Evolutionary conservation across 2,113 vertebrate genomes (phyloP), one percentile per base, ranked within the genome.

Genomic region (Periophthalmodon schlosseri): DNA sequence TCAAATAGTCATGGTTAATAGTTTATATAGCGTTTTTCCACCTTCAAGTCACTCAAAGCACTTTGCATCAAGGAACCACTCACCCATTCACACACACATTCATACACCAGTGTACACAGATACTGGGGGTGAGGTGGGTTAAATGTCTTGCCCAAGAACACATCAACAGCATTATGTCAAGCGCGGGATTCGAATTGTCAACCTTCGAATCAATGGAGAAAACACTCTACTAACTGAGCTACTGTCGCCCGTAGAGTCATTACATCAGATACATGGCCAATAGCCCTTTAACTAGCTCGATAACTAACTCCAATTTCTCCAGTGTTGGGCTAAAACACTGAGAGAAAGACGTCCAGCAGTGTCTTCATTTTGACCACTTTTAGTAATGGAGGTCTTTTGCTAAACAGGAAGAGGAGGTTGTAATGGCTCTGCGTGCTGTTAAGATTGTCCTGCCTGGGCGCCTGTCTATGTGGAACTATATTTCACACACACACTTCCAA

Each of bases 351-450:
- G 73, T 76, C 36, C 67, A 57, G 73, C 79, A 10, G 76, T 52
- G 76, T 33, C 77, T 75, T 77, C 46, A 64, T 71, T 57, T 16
- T 2, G n/a, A 44, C 68, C 50, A 46, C 50, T 23, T 74, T 61
- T 60, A 47, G 49, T 82, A 74, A 77, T 85, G 54, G 69, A 47
- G 36, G 66, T 69, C 23, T 80, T 78, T 73, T 78, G 67, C 61
- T 49, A 21, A 72, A 65, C 66, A 82, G 75, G 61, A 50, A 70
- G 70, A 70, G 79, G 73, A 73, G 15, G 39, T 44, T 44, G 73
- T 81, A 80, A 86, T 80, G 76, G 79, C 68, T 75, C 72, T 39
- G 39, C 63, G 16, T 44, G 44, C 66, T 60, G 76, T 61, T 68
- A 80, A 64, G 72, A 77, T 77, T 75, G 58, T 70, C 84, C 36